Percentiles rank a stretch among this genome's conserved stretches.
phyloP scores from a whole-genome alignment of 1,140 invertebrate genomes.

The Eufriesea mexicana region DNA sequence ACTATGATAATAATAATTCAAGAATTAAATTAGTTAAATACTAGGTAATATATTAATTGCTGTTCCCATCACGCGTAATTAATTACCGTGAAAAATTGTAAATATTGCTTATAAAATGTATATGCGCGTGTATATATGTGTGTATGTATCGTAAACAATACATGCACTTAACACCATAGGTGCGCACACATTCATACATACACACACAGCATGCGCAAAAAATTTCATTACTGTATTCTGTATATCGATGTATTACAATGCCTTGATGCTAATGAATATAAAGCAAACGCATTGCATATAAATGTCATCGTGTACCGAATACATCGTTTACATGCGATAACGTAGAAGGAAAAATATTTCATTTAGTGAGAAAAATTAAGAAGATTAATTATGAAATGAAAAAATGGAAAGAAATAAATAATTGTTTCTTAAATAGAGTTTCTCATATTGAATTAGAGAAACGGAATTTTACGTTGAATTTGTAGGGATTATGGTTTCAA shows the following conservation, averaged over 20 bases:
- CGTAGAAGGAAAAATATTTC: conserved; percentile 53
- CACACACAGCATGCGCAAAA: background rate
- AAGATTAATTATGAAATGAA: conserved; percentile 2
- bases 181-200: conserved; percentile 11
- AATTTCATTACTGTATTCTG: conserved; percentile 71
- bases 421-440: conserved; percentile 33
- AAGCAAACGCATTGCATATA: conserved; percentile 34
- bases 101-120: conserved; percentile 68
- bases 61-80: conserved; percentile 67
- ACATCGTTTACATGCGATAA: conserved; percentile 62
- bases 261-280: conserved; percentile 55
- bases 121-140: conserved; percentile 29
- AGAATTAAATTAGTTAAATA: conserved; percentile 71
- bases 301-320: conserved; percentile 64
- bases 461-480: conserved; percentile 29
- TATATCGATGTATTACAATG: conserved; percentile 69
- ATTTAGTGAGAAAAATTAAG: conserved; percentile 20
- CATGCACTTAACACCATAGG: too few relatives aligned
- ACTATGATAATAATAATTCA: conserved; percentile 61
- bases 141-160: conserved; percentile 20
- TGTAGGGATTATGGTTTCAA: conserved; percentile 28
- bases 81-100: conserved; percentile 68
- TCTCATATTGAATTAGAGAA: conserved; percentile 21
- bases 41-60: conserved; percentile 73
- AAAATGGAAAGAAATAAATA: background rate